Evolutionary conservation across 2,888 invertebrate genomes (phyloP).

Genomic region (Campoletis raptor): DNA sequence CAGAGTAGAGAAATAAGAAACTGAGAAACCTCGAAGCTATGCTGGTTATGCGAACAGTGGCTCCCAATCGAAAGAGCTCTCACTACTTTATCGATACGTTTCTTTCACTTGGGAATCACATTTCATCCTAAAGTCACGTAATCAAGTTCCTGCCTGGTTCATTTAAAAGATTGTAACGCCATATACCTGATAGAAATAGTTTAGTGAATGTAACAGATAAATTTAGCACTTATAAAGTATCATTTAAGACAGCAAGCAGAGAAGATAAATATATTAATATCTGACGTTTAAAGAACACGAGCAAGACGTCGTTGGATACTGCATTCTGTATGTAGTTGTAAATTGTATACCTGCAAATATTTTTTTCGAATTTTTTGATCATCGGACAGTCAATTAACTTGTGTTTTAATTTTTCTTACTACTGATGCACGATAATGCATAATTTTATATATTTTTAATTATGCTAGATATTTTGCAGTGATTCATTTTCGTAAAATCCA

Average conservation of each 20-base stretch:
- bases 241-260: neutral
- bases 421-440: neutral
- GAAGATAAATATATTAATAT: neutral
- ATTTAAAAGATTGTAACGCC: slow-evolving; percentile 19
- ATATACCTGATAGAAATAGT: slow-evolving; percentile 12
- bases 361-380: too few relatives aligned
- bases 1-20: slow-evolving; percentile 67
- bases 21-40: slow-evolving; percentile 75
- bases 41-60: slow-evolving; percentile 77
- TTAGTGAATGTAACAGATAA: slow-evolving; percentile 2
- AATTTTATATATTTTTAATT: neutral
- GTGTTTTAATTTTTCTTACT: neutral
- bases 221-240: neutral
- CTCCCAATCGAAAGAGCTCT: slow-evolving; percentile 71
- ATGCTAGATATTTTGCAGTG: neutral
- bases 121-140: slow-evolving; percentile 23
- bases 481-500: neutral
- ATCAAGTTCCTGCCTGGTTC: slow-evolving; percentile 1
- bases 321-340: neutral
- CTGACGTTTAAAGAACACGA: neutral
- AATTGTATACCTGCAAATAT: neutral
- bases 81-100: slow-evolving; percentile 38
- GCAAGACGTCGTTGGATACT: too few relatives aligned
- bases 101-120: neutral
- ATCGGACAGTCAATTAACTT: too few relatives aligned